These are phyloP conservation scores for Hoplodrina ambigua DNA, from an alignment of 2,888 invertebrate species.

Conservation along the genomic window DNA sequence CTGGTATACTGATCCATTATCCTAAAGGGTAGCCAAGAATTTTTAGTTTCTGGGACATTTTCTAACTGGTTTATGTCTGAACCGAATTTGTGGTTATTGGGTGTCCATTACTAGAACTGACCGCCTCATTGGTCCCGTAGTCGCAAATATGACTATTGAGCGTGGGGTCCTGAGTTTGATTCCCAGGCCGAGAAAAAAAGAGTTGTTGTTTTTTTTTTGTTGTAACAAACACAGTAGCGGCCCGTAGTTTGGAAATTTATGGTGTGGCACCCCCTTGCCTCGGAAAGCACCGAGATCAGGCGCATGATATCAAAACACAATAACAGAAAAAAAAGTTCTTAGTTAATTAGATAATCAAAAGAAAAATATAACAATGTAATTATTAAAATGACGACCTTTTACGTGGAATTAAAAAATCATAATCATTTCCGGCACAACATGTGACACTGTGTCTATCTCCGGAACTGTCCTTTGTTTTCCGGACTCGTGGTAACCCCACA, in stretches of 20 bases:
- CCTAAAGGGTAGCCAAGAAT: constrained; percentile 12
- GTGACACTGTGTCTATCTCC: constrained; percentile 11
- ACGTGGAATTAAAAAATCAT: neutral
- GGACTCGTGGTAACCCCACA: constrained; percentile 26
- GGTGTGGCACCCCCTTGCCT: too few species aligned
- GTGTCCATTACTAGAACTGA: neutral
- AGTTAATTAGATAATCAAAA: neutral
- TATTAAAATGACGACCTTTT: constrained; percentile 7
- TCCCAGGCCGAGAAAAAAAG: too few species aligned
- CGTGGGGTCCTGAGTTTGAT: too few species aligned
- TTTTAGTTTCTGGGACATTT: neutral
- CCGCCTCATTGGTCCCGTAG: too few species aligned
- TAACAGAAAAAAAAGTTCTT: too few species aligned
- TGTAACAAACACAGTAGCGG: too few species aligned
- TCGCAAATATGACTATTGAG: too few species aligned
- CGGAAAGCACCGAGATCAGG: too few species aligned
- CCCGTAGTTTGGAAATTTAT: too few species aligned
- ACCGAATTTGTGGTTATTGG: neutral
- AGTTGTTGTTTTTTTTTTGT: too few species aligned
- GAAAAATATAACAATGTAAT: neutral
- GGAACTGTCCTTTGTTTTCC: constrained; percentile 40
- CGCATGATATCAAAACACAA: too few species aligned
- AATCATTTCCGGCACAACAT: constrained; percentile 24
- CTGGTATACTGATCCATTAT: constrained; percentile 9
- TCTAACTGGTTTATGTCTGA: neutral